Base-by-base conservation (phyloP, 2,888 invertebrate genomes). In the Cremastinae sp. region DNA sequence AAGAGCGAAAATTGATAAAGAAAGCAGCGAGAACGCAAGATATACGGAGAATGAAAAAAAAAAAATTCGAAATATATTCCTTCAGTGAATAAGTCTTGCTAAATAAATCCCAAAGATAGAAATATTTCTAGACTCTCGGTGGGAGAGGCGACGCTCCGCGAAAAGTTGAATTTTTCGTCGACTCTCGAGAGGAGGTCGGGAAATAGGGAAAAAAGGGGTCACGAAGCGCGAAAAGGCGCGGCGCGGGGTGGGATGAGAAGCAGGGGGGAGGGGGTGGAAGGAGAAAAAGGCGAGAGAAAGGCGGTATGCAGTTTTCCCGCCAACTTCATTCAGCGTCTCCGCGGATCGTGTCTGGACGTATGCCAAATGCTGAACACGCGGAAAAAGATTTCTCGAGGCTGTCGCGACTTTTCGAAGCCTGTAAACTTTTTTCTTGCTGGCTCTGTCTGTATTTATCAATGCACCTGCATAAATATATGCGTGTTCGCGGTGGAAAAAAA, bases 251-350 rank as follows among this genome's bases (percentile, higher is more conserved):
- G 47, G 49, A 36, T 12, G 16, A 9, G 38, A 49, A 38, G 38
- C 51, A 14, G 7, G 9, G 4, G 36, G 36, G 9, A 8, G 7
- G 34, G 20, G 20, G n/a, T n/a, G 8, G 18, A 22, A 4, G 45
- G n/a, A 38, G 41, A 16, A 18, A 22, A 43, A 9, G 53, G 49
- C 47, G 36, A 49, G 38, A 18, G 47, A 56, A 12, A 54, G 38
- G 5, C 43, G 14, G 45, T 18, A 41, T 85, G 83, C 81, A 82
- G 83, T 84, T 87, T 89, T 87, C 87, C 87, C 87, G 87, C 87
- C 88, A 87, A 86, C 82, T 87, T 87, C 89, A 89, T 88, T 88
- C 86, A 88, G 84, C 83, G 81, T 85, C 85, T 87, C 81, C 47
- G 53, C 65, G 41, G 47, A 70, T 61, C 75, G 79, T 78, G 64